Base-by-base conservation (phyloP, 2,797 vertebrate species). In the Mus minutoides region DNA sequence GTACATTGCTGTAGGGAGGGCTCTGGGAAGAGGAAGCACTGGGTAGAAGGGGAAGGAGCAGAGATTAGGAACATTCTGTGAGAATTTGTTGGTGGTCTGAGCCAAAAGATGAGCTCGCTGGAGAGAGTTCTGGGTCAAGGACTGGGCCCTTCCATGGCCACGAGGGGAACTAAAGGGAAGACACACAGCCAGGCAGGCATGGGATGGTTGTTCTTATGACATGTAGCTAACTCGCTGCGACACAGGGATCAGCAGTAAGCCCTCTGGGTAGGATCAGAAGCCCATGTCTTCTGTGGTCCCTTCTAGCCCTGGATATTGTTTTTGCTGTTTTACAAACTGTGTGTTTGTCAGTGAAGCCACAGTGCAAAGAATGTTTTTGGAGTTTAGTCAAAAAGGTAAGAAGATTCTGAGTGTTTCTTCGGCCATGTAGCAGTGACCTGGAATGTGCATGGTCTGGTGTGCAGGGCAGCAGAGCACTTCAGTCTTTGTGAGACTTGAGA, bases 211-310 rank as follows among this genome's bases (percentile, higher is more conserved):
- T 31, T 10, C 8, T 26, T 37, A 0, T 3, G 21, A 52, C 22
- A 1, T 7, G 8, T 40, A 34, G 56, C 1, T 76, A 3, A n/a
- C 16, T 37, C 82, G 3, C n/a, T 10, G 31, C 3, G 49, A 52
- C 34, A 3, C 6, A 46, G 0, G 6, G 9, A 0, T 13, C 0
- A 0, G 4, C 26, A 24, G 11, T 16, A 14, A 58, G 24, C 71
- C 31, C 0, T 43, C 22, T 7, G 17, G 34, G 22, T 10, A 7
- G 16, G 26, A 11, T 4, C 1, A 26, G 54, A 21, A 43, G n/a
- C 77, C 14, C 46, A n/a, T 40, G 82, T 60, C 49, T 62, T 80
- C 92, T 91, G 26, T 34, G 3, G 31, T 13, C 31, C 21, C 56
- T 88, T 91, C 71, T 73, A 49, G 34, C 64, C 87, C 75, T 71